Percentiles rank a stretch among this genome's conserved stretches.
These are phyloP conservation scores for Temnothorax unifasciatus DNA, from an alignment of 2,888 invertebrate genomes.

Conservation along the genomic window DNA sequence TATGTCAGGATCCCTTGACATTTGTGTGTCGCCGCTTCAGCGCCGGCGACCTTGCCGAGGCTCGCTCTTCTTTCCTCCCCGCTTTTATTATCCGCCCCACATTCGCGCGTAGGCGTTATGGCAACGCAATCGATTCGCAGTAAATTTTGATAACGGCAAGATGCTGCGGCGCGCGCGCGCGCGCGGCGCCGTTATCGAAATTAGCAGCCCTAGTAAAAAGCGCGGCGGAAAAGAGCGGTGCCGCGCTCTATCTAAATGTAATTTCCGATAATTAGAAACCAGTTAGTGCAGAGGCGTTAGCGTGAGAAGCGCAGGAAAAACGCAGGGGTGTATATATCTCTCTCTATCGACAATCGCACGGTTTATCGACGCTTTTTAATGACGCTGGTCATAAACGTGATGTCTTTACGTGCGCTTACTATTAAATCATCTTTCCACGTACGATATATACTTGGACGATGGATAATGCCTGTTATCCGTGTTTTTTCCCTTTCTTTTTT, in stretches of 20 bases:
- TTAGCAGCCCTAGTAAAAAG: slow-evolving; percentile 1
- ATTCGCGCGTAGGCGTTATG: slow-evolving; percentile 47
- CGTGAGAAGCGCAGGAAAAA: background rate
- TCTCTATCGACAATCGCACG: slow-evolving; percentile 5
- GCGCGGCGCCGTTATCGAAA: slow-evolving; percentile 23
- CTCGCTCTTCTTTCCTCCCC: slow-evolving; percentile 38
- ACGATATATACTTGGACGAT: background rate
- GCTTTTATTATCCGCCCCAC: slow-evolving; percentile 48
- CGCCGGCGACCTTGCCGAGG: slow-evolving; percentile 61
- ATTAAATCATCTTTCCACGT: background rate
- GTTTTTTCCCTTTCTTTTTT: background rate
- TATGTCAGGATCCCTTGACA: slow-evolving; percentile 75
- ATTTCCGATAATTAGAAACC: slow-evolving; percentile 30
- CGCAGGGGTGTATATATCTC: background rate
- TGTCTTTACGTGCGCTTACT: background rate
- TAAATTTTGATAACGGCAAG: slow-evolving; percentile 48
- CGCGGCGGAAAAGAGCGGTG: background rate
- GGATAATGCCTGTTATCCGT: background rate
- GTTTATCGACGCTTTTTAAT: slow-evolving; percentile 30
- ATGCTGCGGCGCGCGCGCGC: background rate
- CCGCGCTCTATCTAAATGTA: background rate
- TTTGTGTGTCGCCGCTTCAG: slow-evolving; percentile 66
- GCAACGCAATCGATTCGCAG: slow-evolving; percentile 58
- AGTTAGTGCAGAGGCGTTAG: background rate
- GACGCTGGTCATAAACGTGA: background rate